A percentile compares a stretch with the other conserved stretches of the same genome.
Conservation (phyloP, 2,797 vertebrate species). For the Chlorospingus flavigularis region DNA sequence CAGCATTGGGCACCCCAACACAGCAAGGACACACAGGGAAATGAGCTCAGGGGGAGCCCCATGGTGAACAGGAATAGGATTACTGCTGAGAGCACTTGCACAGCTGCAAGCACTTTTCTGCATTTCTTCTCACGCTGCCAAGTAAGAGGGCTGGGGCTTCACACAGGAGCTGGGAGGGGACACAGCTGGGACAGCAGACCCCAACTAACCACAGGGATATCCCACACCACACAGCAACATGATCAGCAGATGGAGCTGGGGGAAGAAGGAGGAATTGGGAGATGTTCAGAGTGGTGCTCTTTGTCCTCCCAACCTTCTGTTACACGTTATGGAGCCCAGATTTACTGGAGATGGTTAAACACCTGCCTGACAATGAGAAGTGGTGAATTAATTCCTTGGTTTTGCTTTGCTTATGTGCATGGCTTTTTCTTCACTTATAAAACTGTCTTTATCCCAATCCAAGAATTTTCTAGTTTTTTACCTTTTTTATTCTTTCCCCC, state of each 20-base stretch:
- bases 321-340: background rate
- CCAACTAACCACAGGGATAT: background rate
- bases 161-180: background rate
- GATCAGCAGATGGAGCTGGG: background rate
- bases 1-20: too few relatives aligned
- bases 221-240: background rate
- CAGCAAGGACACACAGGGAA: background rate
- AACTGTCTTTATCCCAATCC: background rate
- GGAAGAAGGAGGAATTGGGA: background rate
- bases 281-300: too few relatives aligned
- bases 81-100: background rate
- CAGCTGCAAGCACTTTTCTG: background rate
- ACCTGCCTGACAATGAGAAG: background rate
- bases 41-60: accelerated
- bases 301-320: background rate
- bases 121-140: accelerated
- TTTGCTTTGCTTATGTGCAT: background rate
- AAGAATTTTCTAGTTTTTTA: background rate
- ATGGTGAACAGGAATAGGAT: too few relatives aligned
- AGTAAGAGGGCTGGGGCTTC: background rate
- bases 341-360: background rate
- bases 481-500: background rate
- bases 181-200: too few relatives aligned
- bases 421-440: background rate
- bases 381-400: background rate